Evolutionary conservation across 2,797 vertebrate genomes (phyloP), one percentile per base, ranked within the genome.

Genomic region (Erpetoichthys calabaricus): DNA sequence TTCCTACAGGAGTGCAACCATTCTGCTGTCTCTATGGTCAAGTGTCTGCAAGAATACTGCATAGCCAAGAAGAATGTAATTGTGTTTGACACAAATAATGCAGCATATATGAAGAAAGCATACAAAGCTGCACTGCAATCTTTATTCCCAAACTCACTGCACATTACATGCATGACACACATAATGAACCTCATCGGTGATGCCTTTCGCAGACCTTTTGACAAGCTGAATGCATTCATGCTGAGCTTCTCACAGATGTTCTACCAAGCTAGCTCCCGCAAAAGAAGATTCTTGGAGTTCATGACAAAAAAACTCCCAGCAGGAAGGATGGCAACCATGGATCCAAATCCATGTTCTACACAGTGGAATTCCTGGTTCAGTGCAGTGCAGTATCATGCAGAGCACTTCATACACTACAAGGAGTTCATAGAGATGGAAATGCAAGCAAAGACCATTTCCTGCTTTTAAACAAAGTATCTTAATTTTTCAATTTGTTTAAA

Each of bases 1-100:
- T 70, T 68, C 46, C 41, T 65, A 4, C 44, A 68, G 42, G 3
- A 58, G 25, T 72, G 57, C 55, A 70, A 63, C 6, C 65, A 62
- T 56, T 63, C 62, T 2, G 60, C 55, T n/a, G 61, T 66, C 4
- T 60, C 64, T 25, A 61, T 66, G 5, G 64, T 65, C 3, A 53
- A 60, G 42, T 61, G 57, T 47, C 57, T 63, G 2, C 61, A 68
- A 55, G 61, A 63, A 42, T 64, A 51, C 7, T 7, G 25, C 46
- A 68, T 68, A 4, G 4, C 5, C 42, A 68, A 67, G 52, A 59
- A 64, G 4, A 10, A 64, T 59, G 54, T 70, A 3, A 64, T 63
- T 59, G 66, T 65, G 2, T 70, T 68, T 52, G 58, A 69, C 52
- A 68, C 61, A 54, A 64, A 67, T n/a, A 72, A 64, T 63, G 64